Base-by-base conservation (phyloP, 2,888 invertebrate species). In the Euspilapteryx auroguttella region DNA sequence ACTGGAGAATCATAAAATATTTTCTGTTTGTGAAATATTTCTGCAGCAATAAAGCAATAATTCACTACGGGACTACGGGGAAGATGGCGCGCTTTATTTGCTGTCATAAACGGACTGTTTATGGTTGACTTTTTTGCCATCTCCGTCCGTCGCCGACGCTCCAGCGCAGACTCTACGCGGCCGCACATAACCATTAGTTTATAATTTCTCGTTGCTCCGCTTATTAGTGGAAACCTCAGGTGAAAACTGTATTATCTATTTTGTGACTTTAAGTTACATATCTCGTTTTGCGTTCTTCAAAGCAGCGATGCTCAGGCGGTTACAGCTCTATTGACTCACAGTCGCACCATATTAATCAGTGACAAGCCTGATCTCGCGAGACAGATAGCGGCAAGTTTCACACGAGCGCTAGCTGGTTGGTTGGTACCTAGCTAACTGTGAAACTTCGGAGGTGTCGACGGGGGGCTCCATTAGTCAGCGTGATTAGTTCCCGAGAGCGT, bases 11-110 rank as follows among this genome's bases (percentile, higher is more conserved):
- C 73, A 69, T 75, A 75, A 75, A 75, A 75, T 73, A 71, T 75
- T 73, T 73, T 73, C 73, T 71, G 75, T 75, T 73, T 75, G 75
- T 69, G 66, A 71, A 73, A 75, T 73, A 73, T 75, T 73, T 71
- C 73, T 68, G 69, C 69, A 56, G 75, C 73, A 73, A 75, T 75
- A 75, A 73, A 75, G 75, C 73, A 73, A 73, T 75, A 75, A 73
- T 66, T 75, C 73, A 75, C 69, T 69, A 69, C 64, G 63, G 59
- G 68, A 59, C 68, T 66, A 63, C 71, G 65, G 65, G 62, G 66
- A 68, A 75, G 65, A 68, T 59, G 64, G 58, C 63, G 54, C 54
- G 58, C 62, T 73, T 73, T 75, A 75, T 75, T 71, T 73, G 71
- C 75, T 49, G 68, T 55, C 73, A 68, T 75, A 75, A 75, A 75